phyloP scores from a whole-genome alignment of 2,888 invertebrate genomes.

The Catocala nupta region DNA sequence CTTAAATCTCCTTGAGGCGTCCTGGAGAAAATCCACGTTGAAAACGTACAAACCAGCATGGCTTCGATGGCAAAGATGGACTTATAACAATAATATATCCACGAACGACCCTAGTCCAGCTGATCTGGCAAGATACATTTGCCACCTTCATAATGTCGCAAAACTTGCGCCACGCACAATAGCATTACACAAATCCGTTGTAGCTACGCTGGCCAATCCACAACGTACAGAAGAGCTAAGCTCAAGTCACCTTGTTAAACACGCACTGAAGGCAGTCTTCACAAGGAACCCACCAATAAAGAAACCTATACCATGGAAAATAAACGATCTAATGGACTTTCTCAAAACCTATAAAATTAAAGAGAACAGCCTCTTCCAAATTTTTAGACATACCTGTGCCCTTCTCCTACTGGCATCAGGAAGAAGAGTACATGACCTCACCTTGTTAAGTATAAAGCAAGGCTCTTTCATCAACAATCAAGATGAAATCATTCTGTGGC shows the following conservation, averaged over 20 bases:
- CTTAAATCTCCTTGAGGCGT: too few relatives aligned
- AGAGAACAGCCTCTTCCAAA: neutral
- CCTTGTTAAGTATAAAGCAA: neutral
- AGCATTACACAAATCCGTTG: neutral
- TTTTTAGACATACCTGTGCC: neutral
- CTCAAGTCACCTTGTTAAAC: neutral
- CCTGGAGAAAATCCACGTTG: neutral
- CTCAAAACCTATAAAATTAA: neutral
- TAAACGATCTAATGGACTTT: neutral
- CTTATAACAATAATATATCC: neutral
- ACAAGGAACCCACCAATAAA: neutral
- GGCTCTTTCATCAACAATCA: neutral
- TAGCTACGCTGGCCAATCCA: neutral
- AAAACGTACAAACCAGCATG: neutral
- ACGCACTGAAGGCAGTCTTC: neutral
- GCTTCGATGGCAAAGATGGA: neutral
- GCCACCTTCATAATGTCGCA: neutral
- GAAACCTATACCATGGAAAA: neutral
- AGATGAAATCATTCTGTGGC: neutral
- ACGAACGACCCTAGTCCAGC: neutral
- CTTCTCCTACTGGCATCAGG: neutral
- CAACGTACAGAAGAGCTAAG: neutral
- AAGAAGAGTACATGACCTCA: neutral
- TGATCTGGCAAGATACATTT: neutral
- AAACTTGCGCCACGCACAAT: neutral